Evolutionary conservation across 2,888 invertebrate genomes (phyloP).

Genomic region (Tetrapedia diversipes): DNA sequence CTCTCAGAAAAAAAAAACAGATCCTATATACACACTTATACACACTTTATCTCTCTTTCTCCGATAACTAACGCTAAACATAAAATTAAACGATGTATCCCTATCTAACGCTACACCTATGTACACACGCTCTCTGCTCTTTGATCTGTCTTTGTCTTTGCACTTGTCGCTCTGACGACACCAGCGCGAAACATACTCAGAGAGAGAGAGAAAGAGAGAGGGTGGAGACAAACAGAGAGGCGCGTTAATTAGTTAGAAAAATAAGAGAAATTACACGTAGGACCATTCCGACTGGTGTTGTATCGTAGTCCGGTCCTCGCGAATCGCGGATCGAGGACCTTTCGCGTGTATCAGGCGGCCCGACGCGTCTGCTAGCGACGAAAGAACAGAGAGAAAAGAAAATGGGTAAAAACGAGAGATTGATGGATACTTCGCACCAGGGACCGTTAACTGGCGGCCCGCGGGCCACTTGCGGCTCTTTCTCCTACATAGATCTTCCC

Average conservation of each 20-base stretch:
- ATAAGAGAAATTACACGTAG: constrained; percentile 11
- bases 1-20: background rate
- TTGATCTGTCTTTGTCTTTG: constrained; percentile 46
- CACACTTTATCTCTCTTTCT: constrained; percentile 46
- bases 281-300: constrained; percentile 15
- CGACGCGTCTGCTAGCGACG: background rate
- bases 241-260: constrained; percentile 2
- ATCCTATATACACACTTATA: constrained; percentile 27
- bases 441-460: too few relatives aligned
- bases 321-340: background rate
- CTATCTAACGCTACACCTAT: constrained; percentile 26
- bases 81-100: constrained; percentile 9
- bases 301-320: background rate
- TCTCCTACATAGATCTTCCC: too few relatives aligned
- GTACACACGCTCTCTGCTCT: constrained; percentile 42
- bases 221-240: background rate
- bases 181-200: too few relatives aligned
- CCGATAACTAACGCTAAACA: constrained; percentile 25
- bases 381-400: background rate
- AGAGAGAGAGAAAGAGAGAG: too few relatives aligned
- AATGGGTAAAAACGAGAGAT: background rate
- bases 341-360: constrained; percentile 6
- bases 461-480: too few relatives aligned
- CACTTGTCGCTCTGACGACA: constrained; percentile 8
- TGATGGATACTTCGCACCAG: too few relatives aligned